Percentiles rank a stretch among this genome's conserved stretches.
Evolutionary conservation across 1,140 invertebrate species (phyloP).

Genomic region (Maniola jurtina): DNA sequence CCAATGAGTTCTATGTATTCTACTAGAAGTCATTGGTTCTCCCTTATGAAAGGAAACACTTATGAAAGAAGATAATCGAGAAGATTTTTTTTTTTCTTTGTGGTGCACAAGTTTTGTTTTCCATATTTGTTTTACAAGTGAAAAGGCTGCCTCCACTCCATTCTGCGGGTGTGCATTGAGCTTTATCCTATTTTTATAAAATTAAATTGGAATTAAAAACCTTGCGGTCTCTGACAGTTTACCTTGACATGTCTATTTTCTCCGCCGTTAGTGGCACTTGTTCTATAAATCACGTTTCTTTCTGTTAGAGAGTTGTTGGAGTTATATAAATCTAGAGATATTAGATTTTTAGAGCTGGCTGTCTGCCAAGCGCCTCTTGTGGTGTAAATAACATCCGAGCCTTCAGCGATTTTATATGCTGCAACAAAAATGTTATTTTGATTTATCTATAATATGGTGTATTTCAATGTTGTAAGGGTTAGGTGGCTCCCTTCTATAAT

Average conservation of each 20-base stretch:
- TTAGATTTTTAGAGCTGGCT: conserved; percentile 12
- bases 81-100: no score
- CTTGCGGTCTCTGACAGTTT: not conserved
- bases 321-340: conserved; percentile 18
- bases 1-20: no score
- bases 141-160: no score
- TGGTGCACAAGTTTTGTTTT: no score
- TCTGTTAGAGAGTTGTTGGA: conserved; percentile 11
- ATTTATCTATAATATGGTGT: not conserved
- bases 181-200: not conserved
- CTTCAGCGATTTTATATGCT: conserved; percentile 57
- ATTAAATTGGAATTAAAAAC: not conserved
- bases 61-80: no score
- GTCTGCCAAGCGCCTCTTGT: conserved; percentile 44
- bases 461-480: no score
- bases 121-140: no score
- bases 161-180: no score
- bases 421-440: conserved; percentile 31
- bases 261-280: not conserved
- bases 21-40: no score
- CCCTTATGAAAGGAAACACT: no score
- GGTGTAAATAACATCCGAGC: conserved; percentile 44
- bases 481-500: no score
- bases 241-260: conserved; percentile 15
- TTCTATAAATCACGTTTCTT: conserved; percentile 6